phyloP scores from a whole-genome alignment of 64 coral and sea anemone genomes.

The Platygyra sinensis region DNA sequence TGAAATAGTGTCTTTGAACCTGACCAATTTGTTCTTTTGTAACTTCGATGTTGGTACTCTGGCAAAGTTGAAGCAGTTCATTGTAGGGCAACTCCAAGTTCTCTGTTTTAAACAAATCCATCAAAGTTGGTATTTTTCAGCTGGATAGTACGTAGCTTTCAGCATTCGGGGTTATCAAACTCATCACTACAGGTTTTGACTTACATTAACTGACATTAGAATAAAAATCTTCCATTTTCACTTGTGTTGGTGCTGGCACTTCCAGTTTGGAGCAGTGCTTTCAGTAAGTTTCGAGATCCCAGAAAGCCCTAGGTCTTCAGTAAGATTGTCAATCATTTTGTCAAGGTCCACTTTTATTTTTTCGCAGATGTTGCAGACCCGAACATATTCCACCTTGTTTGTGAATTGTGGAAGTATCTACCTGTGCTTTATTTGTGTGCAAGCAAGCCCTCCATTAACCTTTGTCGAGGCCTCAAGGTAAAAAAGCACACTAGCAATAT shows the following conservation, averaged over 20 bases:
- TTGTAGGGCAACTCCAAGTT: constrained; percentile 28
- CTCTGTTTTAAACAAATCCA: constrained; percentile 43
- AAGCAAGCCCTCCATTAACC: constrained; percentile 28
- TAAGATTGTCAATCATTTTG: too few relatives aligned
- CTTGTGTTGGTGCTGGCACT: too few relatives aligned
- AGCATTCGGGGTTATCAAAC: too few relatives aligned
- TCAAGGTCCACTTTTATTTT: too few relatives aligned
- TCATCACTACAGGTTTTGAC: too few relatives aligned
- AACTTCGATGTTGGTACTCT: constrained; percentile 41
- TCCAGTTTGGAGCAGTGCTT: too few relatives aligned
- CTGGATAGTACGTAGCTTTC: background rate
- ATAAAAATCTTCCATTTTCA: too few relatives aligned
- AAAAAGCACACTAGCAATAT: constrained; percentile 19
- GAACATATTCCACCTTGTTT: constrained; percentile 13
- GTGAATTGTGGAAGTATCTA: constrained; percentile 20
- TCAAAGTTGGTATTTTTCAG: constrained; percentile 37
- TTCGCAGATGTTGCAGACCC: background rate
- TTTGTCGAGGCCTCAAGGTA: constrained; percentile 8
- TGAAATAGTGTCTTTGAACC: constrained; percentile 41
- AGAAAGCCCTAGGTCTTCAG: too few relatives aligned
- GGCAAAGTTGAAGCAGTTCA: constrained; percentile 50
- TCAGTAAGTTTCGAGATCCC: too few relatives aligned
- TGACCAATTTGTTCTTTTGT: constrained; percentile 60
- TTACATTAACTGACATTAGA: background rate
- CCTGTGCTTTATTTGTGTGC: constrained; percentile 21